Conservation (phyloP, 2,888 invertebrate species). For the Troides aeacus region DNA sequence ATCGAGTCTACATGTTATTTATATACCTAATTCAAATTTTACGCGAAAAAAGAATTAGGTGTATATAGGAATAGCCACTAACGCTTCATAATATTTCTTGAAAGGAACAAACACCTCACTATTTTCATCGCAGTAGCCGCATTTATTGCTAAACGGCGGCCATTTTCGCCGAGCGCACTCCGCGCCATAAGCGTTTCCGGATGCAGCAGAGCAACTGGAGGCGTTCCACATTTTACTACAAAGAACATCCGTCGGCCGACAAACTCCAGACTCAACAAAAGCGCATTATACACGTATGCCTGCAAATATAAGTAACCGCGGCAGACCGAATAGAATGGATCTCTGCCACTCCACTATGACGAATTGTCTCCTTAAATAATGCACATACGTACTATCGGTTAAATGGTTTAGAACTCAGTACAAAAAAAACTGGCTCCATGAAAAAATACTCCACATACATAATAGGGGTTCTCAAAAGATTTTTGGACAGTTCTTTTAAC, state of each 20-base stretch:
- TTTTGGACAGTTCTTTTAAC: no score
- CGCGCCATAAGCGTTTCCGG: slow-evolving; percentile 32
- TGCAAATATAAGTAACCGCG: slow-evolving; percentile 20
- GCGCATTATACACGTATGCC: slow-evolving; percentile 28
- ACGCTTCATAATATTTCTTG: neutral
- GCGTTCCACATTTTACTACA: slow-evolving; percentile 42
- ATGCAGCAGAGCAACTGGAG: slow-evolving; percentile 30
- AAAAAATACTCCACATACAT: neutral
- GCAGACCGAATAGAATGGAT: slow-evolving; percentile 11
- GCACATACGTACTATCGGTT: neutral
- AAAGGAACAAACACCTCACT: slow-evolving; percentile 3
- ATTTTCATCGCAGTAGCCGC: slow-evolving; percentile 12
- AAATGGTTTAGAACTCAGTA: neutral
- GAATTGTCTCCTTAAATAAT: slow-evolving; percentile 9
- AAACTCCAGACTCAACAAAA: slow-evolving; percentile 44
- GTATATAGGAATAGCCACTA: no score
- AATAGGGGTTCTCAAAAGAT: no score
- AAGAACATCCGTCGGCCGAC: slow-evolving; percentile 49
- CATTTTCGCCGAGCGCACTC: slow-evolving; percentile 24
- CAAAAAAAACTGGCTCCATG: neutral
- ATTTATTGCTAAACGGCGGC: slow-evolving; percentile 19
- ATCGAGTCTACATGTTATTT: no score
- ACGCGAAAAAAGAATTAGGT: no score
- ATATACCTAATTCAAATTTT: no score
- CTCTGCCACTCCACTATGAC: slow-evolving; percentile 1